Evolutionary conservation across 2,113 vertebrate species (phyloP), one percentile per base, ranked within the genome.

Genomic region (Eulemur macaco): DNA sequence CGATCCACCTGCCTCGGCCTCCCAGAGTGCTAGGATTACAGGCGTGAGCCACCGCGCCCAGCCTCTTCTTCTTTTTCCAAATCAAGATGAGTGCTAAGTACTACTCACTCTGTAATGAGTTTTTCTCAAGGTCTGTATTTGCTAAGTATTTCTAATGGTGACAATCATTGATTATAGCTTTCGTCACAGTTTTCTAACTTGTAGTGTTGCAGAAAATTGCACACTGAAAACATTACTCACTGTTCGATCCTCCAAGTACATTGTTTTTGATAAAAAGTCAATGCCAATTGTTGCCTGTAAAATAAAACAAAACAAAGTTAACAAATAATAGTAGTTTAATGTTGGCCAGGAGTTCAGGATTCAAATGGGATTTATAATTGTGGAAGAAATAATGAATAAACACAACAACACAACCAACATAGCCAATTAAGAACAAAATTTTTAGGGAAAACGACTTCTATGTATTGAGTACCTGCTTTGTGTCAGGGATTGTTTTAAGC

Each of bases 161-260:
- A 95, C 74, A 66, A 96, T 71, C 78, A 91, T 47, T 83, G 80
- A 54, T 60, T 58, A 88, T 18, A 93, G 7, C 12, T 96, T 60
- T 86, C 50, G 86, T 71, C 39, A 82, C 3, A 77, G 1, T 50
- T 92, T 92, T 89, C 54, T 47, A 91, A 93, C 56, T 81, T 97
- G 94, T 63, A 71, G 13, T 89, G 0, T 47, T 90, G 52, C 0
- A 94, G 93, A 94, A 97, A 97, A 98, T 52, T 1, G 69, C 68
- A 97, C 78, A 94, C 81, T 58, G 91, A 96, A 98, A 98, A 56
- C 68, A 97, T 97, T 98, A 99, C 99, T 99, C 99, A 99, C 99
- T 99, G 99, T 99, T 99, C 99, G 99, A 99, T 99, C 99, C 98
- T 99, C 99, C 98, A 99, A 99, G 97, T 99, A 99, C 99, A 99